Evolutionary conservation across 2,113 vertebrate genomes (phyloP), one percentile per base, ranked within the genome.

Genomic region (Rhynchopsitta pachyrhyncha): DNA sequence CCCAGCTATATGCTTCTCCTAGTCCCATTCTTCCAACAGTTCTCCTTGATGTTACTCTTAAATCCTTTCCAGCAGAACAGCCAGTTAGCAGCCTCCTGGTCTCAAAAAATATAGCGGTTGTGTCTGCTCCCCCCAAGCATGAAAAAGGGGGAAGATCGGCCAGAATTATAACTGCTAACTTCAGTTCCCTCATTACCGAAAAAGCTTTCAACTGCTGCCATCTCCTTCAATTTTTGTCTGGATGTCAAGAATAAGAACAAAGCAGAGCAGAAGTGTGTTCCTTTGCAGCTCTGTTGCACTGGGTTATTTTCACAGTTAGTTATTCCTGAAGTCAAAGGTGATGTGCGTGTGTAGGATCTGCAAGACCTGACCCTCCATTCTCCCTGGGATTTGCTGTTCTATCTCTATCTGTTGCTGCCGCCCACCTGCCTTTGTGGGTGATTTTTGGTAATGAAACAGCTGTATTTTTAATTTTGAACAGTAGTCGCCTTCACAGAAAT

Each of bases 201-300:
- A 93, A 96, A 87, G 83, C 92, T 97, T 96, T 96, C 88, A 94
- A 11, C 69, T 95, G 6, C 77, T 96, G 93, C 92, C 83, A 89
- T 95, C 88, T 93, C 93, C 62, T 86, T 85, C 66, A 66, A 28
- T 95, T 96, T 86, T 91, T 84, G 82, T 76, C 35, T 74, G 47
- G 44, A 52, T 49, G 62, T 92, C 86, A 95, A 35, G 88, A 91
- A 44, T 52, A 89, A 57, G 83, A 88, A 44, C 41, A 50, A 15
- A 50, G 73, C 74, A 68, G 73, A 88, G 83, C 73, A 82, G 57
- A 69, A 92, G 47, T 13, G 47, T 37, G 33, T 57, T 91, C 59
- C 52, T 88, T 35, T 84, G 33, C 39, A 44, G 35, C 83, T 90
- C 28, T 49, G 35, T 20, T 44, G 68, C 29, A 11, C 79, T 37